A percentile compares a stretch with the other conserved stretches of the same genome.
Conservation (phyloP, 2,113 vertebrate genomes). For the Mormyrus iriodes region DNA sequence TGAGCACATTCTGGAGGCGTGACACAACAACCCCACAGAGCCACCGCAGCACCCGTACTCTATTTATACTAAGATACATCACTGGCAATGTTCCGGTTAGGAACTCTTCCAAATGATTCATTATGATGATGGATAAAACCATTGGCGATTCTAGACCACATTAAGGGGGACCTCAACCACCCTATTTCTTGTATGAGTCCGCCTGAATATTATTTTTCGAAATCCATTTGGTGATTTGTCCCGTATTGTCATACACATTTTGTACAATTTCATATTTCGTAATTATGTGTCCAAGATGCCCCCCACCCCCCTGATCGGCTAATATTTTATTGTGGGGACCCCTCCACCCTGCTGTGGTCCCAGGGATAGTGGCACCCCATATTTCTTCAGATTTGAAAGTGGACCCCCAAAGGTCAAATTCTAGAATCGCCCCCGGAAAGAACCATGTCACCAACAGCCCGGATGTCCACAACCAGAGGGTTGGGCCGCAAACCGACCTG, state of each 20-base stretch:
- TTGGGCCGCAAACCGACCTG: conserved; percentile 61
- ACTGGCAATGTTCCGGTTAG: neutral
- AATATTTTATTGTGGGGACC: neutral
- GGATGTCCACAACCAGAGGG: neutral
- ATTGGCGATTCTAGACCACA: neutral
- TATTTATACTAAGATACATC: neutral
- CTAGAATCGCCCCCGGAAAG: neutral
- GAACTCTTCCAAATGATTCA: neutral
- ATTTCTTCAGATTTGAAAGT: neutral
- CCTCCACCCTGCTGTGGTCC: neutral
- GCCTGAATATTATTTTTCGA: neutral
- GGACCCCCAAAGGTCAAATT: neutral
- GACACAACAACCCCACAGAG: neutral
- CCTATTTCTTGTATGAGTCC: neutral
- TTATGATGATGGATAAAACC: neutral
- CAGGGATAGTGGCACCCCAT: neutral
- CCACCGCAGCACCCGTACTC: neutral
- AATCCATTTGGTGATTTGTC: neutral
- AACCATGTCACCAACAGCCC: neutral
- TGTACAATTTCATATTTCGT: neutral
- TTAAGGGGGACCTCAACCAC: neutral
- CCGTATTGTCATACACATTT: neutral
- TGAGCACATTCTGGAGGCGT: neutral
- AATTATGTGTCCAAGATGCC: neutral
- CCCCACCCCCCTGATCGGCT: neutral